Base-by-base conservation (phyloP, 2,888 invertebrate genomes). In the Petrolisthes manimaculis region DNA sequence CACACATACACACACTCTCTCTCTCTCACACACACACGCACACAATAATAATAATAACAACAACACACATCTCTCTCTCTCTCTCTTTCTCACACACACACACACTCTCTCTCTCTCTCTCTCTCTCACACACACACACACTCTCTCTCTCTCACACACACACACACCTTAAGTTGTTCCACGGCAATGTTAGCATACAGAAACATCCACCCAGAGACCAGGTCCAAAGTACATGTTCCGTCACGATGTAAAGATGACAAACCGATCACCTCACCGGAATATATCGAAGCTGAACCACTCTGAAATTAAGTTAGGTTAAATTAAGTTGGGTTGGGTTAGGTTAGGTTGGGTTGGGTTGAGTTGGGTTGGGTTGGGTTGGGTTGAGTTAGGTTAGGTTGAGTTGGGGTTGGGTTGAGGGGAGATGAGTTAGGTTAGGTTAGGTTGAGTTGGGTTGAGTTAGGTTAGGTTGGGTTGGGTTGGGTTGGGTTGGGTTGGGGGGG, bases 131-230 rank as follows among this genome's bases (percentile, higher is more conserved):
- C n/a, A n/a, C n/a, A n/a, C 55, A 83, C 78, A 51, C 51, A 87
- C 89, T 37, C 5, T 18, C 37, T 14, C 67, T 54, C 8, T 14
- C 8, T 53, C 2, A 51, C 3, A 21, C n/a, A n/a, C n/a, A n/a
- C 55, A 83, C 78, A 51, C 51, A 87, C 89, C 87, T 82, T 8
- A 5, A 89, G 78, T 61, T 84, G 53, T 53, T 86, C 79, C 14
- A 84, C 51, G 6, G 85, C 89, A 12, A 90, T 56, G 53, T 90
- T 90, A 37, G 89, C 86, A 54, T 90, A 90, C 14, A 90, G 88
- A 83, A 90, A 90, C 53, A 88, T 51, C 89, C 89, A 90, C 53
- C 84, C 83, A 4, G 86, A 81, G 21, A 88, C 88, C 21, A 51
- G 85, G 83, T 90, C 89, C 24, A 90, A 51, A 1, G 89, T 88